Conservation (phyloP, 2,113 vertebrate species). For the Tympanuchus pallidicinctus region DNA sequence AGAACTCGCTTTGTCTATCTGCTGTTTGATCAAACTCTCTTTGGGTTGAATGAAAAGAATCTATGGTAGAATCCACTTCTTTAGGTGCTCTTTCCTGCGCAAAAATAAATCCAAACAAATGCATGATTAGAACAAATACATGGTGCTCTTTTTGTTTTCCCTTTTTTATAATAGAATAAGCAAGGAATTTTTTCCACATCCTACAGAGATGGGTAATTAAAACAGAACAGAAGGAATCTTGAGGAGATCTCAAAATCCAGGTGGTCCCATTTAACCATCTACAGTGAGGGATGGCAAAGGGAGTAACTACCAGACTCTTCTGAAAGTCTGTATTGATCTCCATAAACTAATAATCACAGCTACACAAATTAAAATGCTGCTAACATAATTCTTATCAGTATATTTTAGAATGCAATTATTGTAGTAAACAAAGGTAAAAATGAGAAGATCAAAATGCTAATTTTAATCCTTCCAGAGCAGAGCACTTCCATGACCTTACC, state of each 20-base stretch:
- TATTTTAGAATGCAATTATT: neutral
- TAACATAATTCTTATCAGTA: conserved; percentile 2
- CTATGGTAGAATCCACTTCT: conserved; percentile 75
- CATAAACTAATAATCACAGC: conserved; percentile 14
- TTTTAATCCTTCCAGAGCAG: neutral
- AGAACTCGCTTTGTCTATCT: conserved; percentile 53
- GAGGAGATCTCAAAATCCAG: conserved; percentile 2
- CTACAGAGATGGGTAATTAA: neutral
- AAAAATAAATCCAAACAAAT: neutral
- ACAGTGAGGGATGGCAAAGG: neutral
- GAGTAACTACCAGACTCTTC: neutral
- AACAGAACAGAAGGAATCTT: neutral
- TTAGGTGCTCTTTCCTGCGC: conserved; percentile 73
- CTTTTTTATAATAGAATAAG: neutral
- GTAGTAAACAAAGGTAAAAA: conserved; percentile 22
- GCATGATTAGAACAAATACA: neutral
- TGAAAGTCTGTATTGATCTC: conserved; percentile 11
- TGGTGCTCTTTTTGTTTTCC: neutral
- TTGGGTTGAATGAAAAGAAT: conserved; percentile 84
- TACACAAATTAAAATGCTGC: conserved; percentile 16
- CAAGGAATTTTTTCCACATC: neutral
- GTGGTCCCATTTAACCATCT: neutral
- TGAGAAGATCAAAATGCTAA: conserved; percentile 35
- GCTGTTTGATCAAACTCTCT: conserved; percentile 77
- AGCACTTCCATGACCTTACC: neutral